A percentile compares a stretch with the other conserved stretches of the same genome.
phyloP scores from a whole-genome alignment of 2,797 vertebrate species.

The Pristis pectinata region DNA sequence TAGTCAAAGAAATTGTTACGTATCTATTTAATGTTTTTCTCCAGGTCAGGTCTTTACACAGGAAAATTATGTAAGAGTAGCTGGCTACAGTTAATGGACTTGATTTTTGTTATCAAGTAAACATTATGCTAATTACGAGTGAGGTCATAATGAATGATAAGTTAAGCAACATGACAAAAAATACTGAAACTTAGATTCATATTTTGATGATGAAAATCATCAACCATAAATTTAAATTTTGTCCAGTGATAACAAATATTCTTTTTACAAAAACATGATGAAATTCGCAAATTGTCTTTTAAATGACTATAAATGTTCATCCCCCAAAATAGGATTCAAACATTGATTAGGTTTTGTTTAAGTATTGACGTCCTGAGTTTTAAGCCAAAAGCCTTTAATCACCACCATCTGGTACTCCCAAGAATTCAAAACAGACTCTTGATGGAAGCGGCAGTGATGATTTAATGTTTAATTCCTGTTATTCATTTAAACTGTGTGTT shows the following conservation, averaged over 20 bases:
- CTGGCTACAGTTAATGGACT: not conserved
- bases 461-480: conserved; percentile 24
- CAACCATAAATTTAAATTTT: not conserved
- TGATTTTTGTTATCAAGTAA: not conserved
- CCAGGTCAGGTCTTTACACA: not conserved
- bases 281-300: not conserved
- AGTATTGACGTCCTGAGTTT: not conserved
- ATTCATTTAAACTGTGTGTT: not conserved
- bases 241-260: not conserved
- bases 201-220: not conserved
- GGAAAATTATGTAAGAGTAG: not conserved
- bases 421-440: not conserved
- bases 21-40: not conserved
- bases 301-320: not conserved
- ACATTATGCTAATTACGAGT: not conserved
- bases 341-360: conserved; percentile 18
- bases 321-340: not conserved
- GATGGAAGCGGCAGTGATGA: not conserved
- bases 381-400: conserved; percentile 24
- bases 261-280: not conserved
- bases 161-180: not conserved
- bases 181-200: not conserved
- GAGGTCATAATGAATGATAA: not conserved
- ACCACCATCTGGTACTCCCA: conserved; percentile 18
- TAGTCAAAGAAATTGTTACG: not conserved